Conservation (phyloP, 1,140 invertebrate genomes). For the Macrotrachela quadricornifera region DNA sequence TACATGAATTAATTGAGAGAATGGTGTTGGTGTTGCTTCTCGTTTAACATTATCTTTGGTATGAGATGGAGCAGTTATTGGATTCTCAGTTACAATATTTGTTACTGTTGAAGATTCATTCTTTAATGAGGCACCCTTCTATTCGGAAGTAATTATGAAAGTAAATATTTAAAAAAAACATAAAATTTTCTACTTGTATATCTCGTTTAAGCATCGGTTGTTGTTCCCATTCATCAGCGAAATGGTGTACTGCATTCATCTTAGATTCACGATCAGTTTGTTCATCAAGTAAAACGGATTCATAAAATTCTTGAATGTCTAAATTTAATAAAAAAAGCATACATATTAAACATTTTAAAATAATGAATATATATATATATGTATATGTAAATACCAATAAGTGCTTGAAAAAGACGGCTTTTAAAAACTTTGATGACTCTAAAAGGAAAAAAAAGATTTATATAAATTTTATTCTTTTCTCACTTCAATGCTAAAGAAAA, state of each 20-base stretch:
- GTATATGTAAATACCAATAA: slow-evolving; percentile 55
- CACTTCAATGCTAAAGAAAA: too few species aligned
- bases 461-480: too few species aligned
- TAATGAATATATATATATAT: background rate
- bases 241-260: slow-evolving; percentile 74
- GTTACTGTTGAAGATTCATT: too few species aligned
- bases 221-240: slow-evolving; percentile 65
- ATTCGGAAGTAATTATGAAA: background rate
- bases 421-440: slow-evolving; percentile 92
- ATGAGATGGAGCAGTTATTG: too few species aligned
- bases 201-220: too few species aligned
- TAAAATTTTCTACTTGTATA: background rate
- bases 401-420: slow-evolving; percentile 78
- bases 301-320: slow-evolving; percentile 98
- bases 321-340: too few species aligned
- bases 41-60: too few species aligned
- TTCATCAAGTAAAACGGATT: slow-evolving; percentile 79
- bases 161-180: background rate
- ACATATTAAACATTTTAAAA: slow-evolving; percentile 10
- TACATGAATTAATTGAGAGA: too few species aligned
- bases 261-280: slow-evolving; percentile 80
- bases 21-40: too few species aligned
- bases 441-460: too few species aligned
- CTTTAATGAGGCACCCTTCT: too few species aligned
- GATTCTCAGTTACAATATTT: too few species aligned